A percentile compares a stretch with the other conserved stretches of the same genome.
phyloP scores from a whole-genome alignment of 2,797 vertebrate species.

The Tragelaphus eurycerus region DNA sequence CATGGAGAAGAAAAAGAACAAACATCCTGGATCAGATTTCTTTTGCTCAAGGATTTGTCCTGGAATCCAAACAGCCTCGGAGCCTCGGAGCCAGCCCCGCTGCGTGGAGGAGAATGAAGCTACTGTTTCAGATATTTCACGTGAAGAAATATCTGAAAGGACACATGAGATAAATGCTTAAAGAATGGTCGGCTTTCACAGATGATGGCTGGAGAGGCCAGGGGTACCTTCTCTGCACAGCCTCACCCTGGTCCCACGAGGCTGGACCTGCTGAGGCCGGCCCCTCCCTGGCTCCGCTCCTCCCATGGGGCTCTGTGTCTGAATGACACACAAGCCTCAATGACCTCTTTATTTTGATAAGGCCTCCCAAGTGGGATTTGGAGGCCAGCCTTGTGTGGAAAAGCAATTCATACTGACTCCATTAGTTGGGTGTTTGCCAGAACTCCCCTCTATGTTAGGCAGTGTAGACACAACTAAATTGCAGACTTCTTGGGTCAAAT shows the following conservation, averaged over 20 bases:
- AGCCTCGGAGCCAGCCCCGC: background rate
- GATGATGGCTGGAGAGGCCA: slow-evolving; percentile 7
- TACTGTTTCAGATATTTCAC: slow-evolving; percentile 56
- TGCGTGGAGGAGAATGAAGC: slow-evolving; percentile 49
- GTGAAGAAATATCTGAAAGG: slow-evolving; percentile 24
- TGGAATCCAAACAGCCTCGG: slow-evolving; percentile 39
- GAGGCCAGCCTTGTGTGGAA: background rate
- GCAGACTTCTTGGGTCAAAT: background rate
- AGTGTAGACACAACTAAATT: background rate
- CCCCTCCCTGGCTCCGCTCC: slow-evolving; percentile 28
- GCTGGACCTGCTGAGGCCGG: slow-evolving; percentile 1
- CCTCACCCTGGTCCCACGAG: background rate
- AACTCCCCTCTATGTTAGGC: background rate
- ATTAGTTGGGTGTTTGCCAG: slow-evolving; percentile 30
- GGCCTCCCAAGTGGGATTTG: slow-evolving; percentile 33
- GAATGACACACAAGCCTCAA: slow-evolving; percentile 37
- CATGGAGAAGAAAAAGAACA: background rate
- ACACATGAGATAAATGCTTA: slow-evolving; percentile 52
- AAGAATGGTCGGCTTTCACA: slow-evolving; percentile 55
- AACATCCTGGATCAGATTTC: slow-evolving; percentile 69
- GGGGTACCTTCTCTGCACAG: background rate
- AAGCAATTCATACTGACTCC: slow-evolving; percentile 34
- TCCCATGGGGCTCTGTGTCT: background rate
- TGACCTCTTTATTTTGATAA: slow-evolving; percentile 62
- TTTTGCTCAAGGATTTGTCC: slow-evolving; percentile 44